These are phyloP conservation scores for Fabriciana adippe DNA, from an alignment of 2,888 invertebrate genomes.

Conservation along the genomic window DNA sequence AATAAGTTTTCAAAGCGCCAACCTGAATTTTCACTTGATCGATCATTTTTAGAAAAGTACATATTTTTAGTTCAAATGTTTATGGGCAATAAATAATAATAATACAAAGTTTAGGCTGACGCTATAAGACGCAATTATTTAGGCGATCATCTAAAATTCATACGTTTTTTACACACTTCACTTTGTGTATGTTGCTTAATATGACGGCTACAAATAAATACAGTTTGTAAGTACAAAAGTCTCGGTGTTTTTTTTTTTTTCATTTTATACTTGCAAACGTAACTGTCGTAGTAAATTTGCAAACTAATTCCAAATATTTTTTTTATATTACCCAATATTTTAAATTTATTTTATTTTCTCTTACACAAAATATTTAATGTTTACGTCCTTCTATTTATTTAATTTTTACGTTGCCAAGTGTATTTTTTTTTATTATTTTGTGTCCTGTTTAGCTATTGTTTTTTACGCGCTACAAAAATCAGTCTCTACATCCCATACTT, in stretches of 20 bases:
- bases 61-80: slow-evolving; percentile 15
- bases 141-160: slow-evolving; percentile 1
- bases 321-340: slow-evolving; percentile 2
- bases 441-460: slow-evolving; percentile 21
- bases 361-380: neutral
- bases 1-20: slow-evolving; percentile 68
- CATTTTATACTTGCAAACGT: slow-evolving; percentile 24
- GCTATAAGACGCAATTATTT: slow-evolving; percentile 49
- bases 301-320: slow-evolving; percentile 7
- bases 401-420: slow-evolving; percentile 23
- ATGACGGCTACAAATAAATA: slow-evolving; percentile 31
- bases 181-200: slow-evolving; percentile 39
- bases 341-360: slow-evolving; percentile 1
- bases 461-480: slow-evolving; percentile 5
- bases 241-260: neutral
- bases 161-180: slow-evolving; percentile 21
- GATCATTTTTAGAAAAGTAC: slow-evolving; percentile 3
- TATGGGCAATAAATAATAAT: neutral
- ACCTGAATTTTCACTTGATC: slow-evolving; percentile 60
- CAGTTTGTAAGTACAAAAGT: slow-evolving; percentile 32
- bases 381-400: slow-evolving; percentile 4
- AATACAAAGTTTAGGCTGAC: slow-evolving; percentile 66
- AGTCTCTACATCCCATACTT: slow-evolving; percentile 10
- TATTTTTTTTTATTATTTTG: too few species aligned
- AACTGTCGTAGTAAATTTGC: slow-evolving; percentile 10